Evolutionary conservation across 92 coral and sea anemone genomes (phyloP).

Genomic region (Meandrina meandrites): DNA sequence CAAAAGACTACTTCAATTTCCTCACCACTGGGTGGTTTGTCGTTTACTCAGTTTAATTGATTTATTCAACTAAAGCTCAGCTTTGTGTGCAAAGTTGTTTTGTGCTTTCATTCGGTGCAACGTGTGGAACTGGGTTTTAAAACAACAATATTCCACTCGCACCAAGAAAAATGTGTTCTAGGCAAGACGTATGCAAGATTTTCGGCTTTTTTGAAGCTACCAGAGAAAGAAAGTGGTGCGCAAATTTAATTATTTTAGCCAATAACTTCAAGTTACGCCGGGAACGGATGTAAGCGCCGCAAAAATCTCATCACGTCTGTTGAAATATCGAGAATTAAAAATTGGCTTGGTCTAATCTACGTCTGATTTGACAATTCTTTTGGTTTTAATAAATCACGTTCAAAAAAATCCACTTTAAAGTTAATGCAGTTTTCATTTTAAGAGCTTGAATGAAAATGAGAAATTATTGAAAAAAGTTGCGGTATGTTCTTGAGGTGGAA

Average conservation of each 20-base stretch:
- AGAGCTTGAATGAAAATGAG: neutral
- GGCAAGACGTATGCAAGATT: neutral
- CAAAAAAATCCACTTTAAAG: neutral
- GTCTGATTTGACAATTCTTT: neutral
- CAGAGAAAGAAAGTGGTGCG: neutral
- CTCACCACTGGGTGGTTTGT: neutral
- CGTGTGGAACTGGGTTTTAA: neutral
- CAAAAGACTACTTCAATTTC: constrained; percentile 8
- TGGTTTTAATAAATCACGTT: neutral
- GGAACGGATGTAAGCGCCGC: neutral
- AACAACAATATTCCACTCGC: neutral
- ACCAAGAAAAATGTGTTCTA: too few species aligned
- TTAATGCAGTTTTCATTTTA: neutral
- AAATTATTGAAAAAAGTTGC: neutral
- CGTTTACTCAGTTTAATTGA: neutral
- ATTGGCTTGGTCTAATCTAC: neutral
- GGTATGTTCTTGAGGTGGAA: neutral
- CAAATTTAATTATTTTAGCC: neutral
- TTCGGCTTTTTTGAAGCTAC: neutral
- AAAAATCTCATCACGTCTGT: neutral
- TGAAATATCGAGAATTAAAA: neutral
- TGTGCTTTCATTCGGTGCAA: neutral
- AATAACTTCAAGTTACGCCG: neutral
- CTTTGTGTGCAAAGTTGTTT: neutral
- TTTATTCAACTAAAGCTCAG: neutral